These are phyloP conservation scores for Chaetorhynchus papuensis DNA, from an alignment of 2,113 vertebrate species.

Conservation along the genomic window DNA sequence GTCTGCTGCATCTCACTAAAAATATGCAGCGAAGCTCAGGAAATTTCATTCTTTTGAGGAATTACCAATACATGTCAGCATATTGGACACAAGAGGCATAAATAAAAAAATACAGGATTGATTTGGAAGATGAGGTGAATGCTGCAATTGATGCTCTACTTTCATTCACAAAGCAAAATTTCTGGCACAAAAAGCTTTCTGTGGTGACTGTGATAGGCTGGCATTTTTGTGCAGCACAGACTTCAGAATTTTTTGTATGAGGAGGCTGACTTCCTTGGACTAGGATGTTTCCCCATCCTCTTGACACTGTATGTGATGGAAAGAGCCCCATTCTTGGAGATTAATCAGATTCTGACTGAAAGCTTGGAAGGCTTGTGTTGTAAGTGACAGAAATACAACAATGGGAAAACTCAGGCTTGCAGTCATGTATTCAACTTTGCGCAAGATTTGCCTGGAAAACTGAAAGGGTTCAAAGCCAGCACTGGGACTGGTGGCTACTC, in stretches of 20 bases:
- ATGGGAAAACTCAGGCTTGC: neutral
- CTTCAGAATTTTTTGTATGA: neutral
- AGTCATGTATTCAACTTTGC: neutral
- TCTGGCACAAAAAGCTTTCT: neutral
- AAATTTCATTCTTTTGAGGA: neutral
- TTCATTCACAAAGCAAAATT: neutral
- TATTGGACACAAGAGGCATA: neutral
- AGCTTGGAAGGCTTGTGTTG: neutral
- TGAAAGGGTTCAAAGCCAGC: neutral
- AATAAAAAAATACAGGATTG: neutral
- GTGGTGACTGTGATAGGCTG: neutral
- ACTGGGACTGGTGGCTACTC: neutral
- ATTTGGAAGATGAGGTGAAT: neutral
- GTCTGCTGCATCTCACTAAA: neutral
- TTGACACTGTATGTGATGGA: neutral
- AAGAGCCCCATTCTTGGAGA: neutral
- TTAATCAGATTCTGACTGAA: neutral
- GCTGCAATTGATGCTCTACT: neutral
- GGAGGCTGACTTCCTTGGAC: neutral
- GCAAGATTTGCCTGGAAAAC: neutral
- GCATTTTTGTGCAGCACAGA: neutral
- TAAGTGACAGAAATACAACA: neutral
- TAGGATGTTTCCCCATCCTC: neutral
- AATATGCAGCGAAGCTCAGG: neutral
- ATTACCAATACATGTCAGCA: neutral